Evolutionary conservation across 2,888 invertebrate genomes (phyloP), one percentile per base, ranked within the genome.

Genomic region (Cenopis cana): DNA sequence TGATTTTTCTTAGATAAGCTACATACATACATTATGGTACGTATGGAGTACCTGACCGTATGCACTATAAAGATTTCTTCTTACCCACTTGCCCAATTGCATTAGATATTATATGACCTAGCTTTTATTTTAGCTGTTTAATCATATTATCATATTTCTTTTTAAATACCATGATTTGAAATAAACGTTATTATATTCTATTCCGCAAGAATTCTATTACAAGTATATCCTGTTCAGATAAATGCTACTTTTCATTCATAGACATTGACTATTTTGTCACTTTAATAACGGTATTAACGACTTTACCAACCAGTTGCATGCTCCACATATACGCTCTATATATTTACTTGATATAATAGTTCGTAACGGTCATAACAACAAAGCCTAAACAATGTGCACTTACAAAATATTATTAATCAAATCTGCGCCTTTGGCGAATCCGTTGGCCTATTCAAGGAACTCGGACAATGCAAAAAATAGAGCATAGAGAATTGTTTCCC

Each of bases 401-500:
- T 14, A 84, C 84, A 84, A 86, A 90, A 90, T 88, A 89, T 88
- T 88, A 85, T 85, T 87, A 84, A 77, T 89, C 87, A 88, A 88
- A 84, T 83, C 87, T 85, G 85, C 81, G 91, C 92, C 87, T 86
- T 86, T 84, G 90, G 91, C 91, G 82, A 89, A 86, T 89, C 85
- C 83, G 86, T 89, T 86, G 77, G 83, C 75, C 83, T 78, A 79
- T 81, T 81, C 74, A 83, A 78, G 81, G 76, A 74, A 76, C 76
- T 87, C 77, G 92, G 92, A 92, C 93, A 93, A 93, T 90, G 93
- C 92, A 91, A 93, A 93, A 93, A 91, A 89, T 91, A 80, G 92
- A 92, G 91, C 91, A 88, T 85, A 88, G 86, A 85, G 87, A 87
- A 82, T 82, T 84, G 82, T 88, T 92, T 92, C 92, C 91, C 92